Evolutionary conservation across 2,113 vertebrate genomes (phyloP), one percentile per base, ranked within the genome.

Genomic region (Chinchilla lanigera): DNA sequence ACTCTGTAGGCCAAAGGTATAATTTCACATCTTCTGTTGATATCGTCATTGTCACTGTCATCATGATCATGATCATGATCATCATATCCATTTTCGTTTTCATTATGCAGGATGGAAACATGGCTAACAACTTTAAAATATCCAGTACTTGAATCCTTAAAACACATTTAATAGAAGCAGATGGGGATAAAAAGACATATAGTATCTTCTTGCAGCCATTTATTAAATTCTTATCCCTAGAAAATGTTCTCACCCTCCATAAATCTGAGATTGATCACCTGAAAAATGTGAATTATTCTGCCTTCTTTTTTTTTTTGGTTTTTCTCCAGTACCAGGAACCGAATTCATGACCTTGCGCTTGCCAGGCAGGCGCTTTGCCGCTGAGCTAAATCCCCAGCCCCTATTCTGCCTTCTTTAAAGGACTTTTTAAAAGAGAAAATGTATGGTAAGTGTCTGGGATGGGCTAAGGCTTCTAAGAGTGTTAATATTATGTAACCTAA

Each of bases 231-330:
- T 87, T 9, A 87, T 69, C 2, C 22, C 56, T 69, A 77, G 28
- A 78, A 90, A 95, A 69, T 16, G 73, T 90, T 77, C 10, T 82
- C 38, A 75, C 33, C 2, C 10, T 84, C 35, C 38, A 14, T 80
- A 94, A 90, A 83, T 22, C 4, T 87, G 41, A 87, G 14, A 28
- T 85, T 86, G 61, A 90, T 75, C 3, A 92, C 67, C 33, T 80
- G 33, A 77, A 90, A 93, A 93, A 82, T 90, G 9, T 58, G 6
- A 90, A 77, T 93, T 54, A 83, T n/a, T n/a, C n/a, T n/a, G n/a
- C n/a, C n/a, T n/a, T n/a, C n/a, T n/a, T n/a, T n/a, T n/a, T n/a
- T n/a, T n/a, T n/a, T n/a, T n/a, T n/a, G n/a, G n/a, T n/a, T n/a
- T n/a, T n/a, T n/a, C n/a, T n/a, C n/a, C n/a, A n/a, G n/a, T n/a